Conservation (phyloP, 2,797 vertebrate genomes). For the Poeciliopsis infans region DNA sequence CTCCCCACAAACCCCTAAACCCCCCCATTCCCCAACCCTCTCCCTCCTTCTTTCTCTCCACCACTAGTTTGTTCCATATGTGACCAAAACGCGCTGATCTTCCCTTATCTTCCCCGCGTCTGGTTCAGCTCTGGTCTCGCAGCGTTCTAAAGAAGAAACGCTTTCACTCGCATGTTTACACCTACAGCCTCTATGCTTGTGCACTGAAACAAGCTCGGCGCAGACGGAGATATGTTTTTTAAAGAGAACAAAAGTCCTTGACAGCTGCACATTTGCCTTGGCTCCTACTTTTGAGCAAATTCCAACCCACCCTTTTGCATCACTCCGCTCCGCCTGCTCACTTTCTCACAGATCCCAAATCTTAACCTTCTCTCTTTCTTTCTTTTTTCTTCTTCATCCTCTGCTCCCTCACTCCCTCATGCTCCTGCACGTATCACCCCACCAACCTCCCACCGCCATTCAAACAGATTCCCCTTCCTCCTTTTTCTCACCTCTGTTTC, state of each 20-base stretch:
- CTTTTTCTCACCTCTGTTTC: constrained; percentile 37
- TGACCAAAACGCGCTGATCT: constrained; percentile 19
- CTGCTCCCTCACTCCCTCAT: neutral
- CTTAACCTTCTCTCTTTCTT: constrained; percentile 41
- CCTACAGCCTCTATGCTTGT: constrained; percentile 14
- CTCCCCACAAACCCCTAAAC: neutral
- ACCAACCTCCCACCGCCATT: constrained; percentile 32
- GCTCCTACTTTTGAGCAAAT: constrained; percentile 70
- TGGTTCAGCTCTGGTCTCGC: neutral
- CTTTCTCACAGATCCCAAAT: constrained; percentile 72
- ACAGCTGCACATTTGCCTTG: constrained; percentile 76
- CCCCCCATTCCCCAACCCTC: no score
- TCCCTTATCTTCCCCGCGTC: constrained; percentile 1
- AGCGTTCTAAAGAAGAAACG: neutral
- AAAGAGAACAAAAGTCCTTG: constrained; percentile 70
- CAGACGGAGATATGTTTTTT: constrained; percentile 58
- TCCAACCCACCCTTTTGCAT: constrained; percentile 76
- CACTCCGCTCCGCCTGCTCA: constrained; percentile 65
- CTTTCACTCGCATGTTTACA: constrained; percentile 5
- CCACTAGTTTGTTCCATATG: constrained; percentile 17
- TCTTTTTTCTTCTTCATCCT: constrained; percentile 20
- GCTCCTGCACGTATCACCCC: constrained; percentile 9
- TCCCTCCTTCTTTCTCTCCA: neutral
- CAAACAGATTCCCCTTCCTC: constrained; percentile 26
- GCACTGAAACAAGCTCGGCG: constrained; percentile 51